Base-by-base conservation (phyloP, 2,888 invertebrate genomes). In the Sicus ferrugineus region DNA sequence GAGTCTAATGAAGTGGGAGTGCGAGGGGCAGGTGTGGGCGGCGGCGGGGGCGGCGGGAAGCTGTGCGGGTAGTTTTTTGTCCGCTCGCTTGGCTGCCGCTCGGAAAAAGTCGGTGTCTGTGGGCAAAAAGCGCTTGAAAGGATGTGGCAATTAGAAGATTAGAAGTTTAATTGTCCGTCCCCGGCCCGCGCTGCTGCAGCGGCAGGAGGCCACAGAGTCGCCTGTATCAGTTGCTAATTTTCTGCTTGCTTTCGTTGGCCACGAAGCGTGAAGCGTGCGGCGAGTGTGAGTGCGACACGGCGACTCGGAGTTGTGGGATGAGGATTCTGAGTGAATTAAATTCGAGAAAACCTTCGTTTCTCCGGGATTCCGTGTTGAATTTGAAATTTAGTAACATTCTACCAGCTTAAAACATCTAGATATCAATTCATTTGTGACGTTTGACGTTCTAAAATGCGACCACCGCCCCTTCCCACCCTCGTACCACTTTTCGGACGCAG, bases 61-160 rank as follows among this genome's bases (percentile, higher is more conserved):
- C 38, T 6, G 34, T 14, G 14, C 34, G 14, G 7, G 34, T 34
- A 9, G 2, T 34, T 34, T 34, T 34, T 14, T 34, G 34, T 34
- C 9, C 34, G 14, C 1, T 14, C 34, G 0, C 9, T 11, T 21
- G 52, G 23, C 23, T 6, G 21, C 21, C n/a, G 23, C 6, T 1
- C 4, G 52, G 2, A 26, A 26, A 52, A 52, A 52, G 23, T 26
- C 52, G 52, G 21, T 52, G 26, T 21, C n/a, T 38, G 61, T 52
- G 46, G 46, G 9, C 23, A 42, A 56, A 28, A 23, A 23, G 65
- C 38, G 65, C 19, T 73, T 73, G 58, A 71, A 69, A 73, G 66
- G 68, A 71, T 71, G 71, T 73, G 56, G 66, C 73, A 73, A 73
- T 73, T 73, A 71, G 70, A 64, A 71, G 71, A 71, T 73, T 73